phyloP scores from a whole-genome alignment of 2,113 vertebrate species.

The Myiozetetes cayanensis region DNA sequence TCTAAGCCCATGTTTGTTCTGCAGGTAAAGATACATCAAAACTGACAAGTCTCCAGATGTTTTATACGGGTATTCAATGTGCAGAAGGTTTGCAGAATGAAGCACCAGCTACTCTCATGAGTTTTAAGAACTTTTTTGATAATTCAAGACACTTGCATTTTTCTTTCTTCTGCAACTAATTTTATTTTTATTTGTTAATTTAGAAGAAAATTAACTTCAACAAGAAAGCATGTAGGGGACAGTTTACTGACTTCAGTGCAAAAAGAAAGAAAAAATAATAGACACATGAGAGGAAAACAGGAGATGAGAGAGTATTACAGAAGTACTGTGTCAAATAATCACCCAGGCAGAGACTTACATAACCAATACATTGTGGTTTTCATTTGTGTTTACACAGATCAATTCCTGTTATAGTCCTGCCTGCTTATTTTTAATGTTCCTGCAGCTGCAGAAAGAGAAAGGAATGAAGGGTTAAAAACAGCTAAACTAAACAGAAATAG shows the following conservation, averaged over 20 bases:
- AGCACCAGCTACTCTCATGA: not conserved
- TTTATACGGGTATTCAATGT: not conserved
- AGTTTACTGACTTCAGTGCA: not conserved
- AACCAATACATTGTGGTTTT: not conserved
- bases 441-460: not conserved
- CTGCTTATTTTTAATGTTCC: not conserved
- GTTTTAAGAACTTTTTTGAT: not conserved
- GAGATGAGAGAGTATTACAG: not conserved
- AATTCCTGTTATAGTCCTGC: not conserved
- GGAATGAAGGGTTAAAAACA: not conserved
- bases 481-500: not conserved
- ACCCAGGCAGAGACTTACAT: not conserved
- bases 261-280: not conserved
- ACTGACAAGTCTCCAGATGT: not conserved
- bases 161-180: not conserved
- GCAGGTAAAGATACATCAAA: not conserved
- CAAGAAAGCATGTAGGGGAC: not conserved
- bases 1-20: not conserved
- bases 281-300: fast-evolving
- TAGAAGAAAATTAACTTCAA: not conserved
- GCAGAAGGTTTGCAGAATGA: not conserved
- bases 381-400: not conserved
- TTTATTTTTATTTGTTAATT: not conserved
- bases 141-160: not conserved
- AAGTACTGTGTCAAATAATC: not conserved